These are phyloP conservation scores for Conopomorpha cramerella DNA, from an alignment of 1,140 invertebrate species.

Conservation along the genomic window DNA sequence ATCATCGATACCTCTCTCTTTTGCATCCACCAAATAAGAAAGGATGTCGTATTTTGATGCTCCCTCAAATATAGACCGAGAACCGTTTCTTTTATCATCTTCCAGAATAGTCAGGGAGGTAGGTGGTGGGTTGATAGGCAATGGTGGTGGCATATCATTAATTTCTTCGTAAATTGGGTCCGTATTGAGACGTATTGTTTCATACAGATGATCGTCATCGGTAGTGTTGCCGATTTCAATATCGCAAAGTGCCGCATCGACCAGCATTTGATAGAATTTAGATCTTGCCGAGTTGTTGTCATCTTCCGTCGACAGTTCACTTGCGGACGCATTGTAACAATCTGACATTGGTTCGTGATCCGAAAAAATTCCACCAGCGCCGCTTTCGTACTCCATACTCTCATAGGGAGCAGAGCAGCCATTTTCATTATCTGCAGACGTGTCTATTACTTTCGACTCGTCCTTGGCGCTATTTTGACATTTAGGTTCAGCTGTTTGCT, in stretches of 20 bases:
- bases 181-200: slow-evolving; percentile 71
- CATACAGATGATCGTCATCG: slow-evolving; percentile 75
- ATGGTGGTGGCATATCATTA: slow-evolving; percentile 74
- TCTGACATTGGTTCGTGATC: slow-evolving; percentile 64
- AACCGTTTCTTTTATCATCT: slow-evolving; percentile 67
- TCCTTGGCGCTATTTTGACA: slow-evolving; percentile 12
- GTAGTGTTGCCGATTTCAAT: slow-evolving; percentile 64
- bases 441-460: slow-evolving; percentile 23
- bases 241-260: slow-evolving; percentile 66
- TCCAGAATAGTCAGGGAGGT: slow-evolving; percentile 59
- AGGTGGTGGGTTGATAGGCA: slow-evolving; percentile 75
- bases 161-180: slow-evolving; percentile 92
- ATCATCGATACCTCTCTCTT: slow-evolving; percentile 71
- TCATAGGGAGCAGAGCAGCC: slow-evolving; percentile 62
- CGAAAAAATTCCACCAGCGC: slow-evolving; percentile 50
- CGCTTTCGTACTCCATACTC: slow-evolving; percentile 62
- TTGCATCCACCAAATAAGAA: slow-evolving; percentile 84
- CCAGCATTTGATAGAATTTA: slow-evolving; percentile 72
- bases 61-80: slow-evolving; percentile 77
- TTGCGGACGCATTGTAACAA: slow-evolving; percentile 68
- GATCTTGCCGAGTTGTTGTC: slow-evolving; percentile 62
- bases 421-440: slow-evolving; percentile 16
- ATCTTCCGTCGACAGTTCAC: slow-evolving; percentile 65
- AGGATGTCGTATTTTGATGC: slow-evolving; percentile 88
- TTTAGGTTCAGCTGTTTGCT: slow-evolving; percentile 12